Evolutionary conservation across 2,113 vertebrate species (phyloP), one percentile per base, ranked within the genome.

Genomic region (Hydrolagus affinis): DNA sequence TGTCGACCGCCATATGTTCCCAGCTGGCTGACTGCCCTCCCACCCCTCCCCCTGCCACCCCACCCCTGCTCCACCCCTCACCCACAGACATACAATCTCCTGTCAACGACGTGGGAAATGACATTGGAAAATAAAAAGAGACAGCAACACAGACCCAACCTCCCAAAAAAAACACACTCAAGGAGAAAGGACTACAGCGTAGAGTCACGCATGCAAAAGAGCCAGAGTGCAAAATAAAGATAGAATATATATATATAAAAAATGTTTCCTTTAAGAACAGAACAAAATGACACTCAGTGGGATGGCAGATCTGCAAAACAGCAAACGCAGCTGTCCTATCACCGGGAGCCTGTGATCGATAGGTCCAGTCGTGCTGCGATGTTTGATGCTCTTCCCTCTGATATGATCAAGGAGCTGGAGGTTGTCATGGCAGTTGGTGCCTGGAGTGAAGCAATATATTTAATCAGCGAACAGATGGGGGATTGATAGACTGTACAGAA

Each of bases 381-480:
- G 88, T 87, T 88, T 87, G 89, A 89, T 87, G 87, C 89, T 85
- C 89, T 88, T 88, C 88, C 87, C 88, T 70, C 87, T 88, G 90
- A 90, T 90, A 89, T 87, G 90, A 92, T 90, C 91, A 90, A 88
- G 87, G 88, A 86, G 88, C 88, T 8, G 4, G 89, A 90, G 90
- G 88, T 88, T 66, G 86, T 87, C 85, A 86, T 87, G 91, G 90
- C 91, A 92, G 89, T 85, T 85, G 88, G 89, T 56, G 87, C 19
- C 60, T 86, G 85, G 89, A 88, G 88, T 86, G 85, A 86, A 0
- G 88, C 85, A 85, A 86, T 87, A 88, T 88, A 87, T 89, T 91
- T 90, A 91, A 91, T 92, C 90, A 92, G 89, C 89, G 88, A 90
- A 88, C 90, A 91, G 90, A 92, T 91, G 91, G 89, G 89, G 88